phyloP scores from a whole-genome alignment of 2,797 vertebrate species.

The Nannoperca australis region DNA sequence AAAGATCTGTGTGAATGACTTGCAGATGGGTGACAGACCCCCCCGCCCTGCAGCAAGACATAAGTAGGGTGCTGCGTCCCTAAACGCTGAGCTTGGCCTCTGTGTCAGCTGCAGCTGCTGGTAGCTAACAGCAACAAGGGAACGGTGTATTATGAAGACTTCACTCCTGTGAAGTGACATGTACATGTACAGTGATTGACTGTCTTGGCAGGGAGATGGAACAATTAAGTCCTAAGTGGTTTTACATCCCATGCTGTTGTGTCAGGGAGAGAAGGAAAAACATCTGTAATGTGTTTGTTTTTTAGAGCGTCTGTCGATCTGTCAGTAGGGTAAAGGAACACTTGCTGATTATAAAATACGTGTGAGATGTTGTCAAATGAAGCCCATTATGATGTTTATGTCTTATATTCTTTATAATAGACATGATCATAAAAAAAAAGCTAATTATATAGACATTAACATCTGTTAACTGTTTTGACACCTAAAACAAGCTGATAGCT shows the following conservation, averaged over 20 bases:
- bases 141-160: constrained; percentile 23
- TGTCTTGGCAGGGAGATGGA: constrained; percentile 26
- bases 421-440: neutral
- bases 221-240: constrained; percentile 36
- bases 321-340: constrained; percentile 4
- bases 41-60: constrained; percentile 30
- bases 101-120: constrained; percentile 70
- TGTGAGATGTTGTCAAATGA: neutral
- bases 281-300: constrained; percentile 31
- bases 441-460: constrained; percentile 32
- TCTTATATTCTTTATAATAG: constrained; percentile 8
- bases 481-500: constrained; percentile 33
- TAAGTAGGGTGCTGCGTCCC: constrained; percentile 60
- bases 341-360: constrained; percentile 24
- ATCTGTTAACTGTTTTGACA: constrained; percentile 39
- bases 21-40: constrained; percentile 15
- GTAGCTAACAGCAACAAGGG: constrained; percentile 45
- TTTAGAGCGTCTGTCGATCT: constrained; percentile 3
- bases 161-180: constrained; percentile 42
- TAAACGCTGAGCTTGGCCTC: constrained; percentile 50
- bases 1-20: constrained; percentile 37
- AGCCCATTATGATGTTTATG: neutral
- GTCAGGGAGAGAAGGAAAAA: constrained; percentile 17
- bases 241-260: constrained; percentile 39
- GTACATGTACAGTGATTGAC: constrained; percentile 31